Percentiles rank a stretch among this genome's conserved stretches.
Conservation (phyloP, 2,797 vertebrate genomes). For the Orientallactaga sibirica region DNA sequence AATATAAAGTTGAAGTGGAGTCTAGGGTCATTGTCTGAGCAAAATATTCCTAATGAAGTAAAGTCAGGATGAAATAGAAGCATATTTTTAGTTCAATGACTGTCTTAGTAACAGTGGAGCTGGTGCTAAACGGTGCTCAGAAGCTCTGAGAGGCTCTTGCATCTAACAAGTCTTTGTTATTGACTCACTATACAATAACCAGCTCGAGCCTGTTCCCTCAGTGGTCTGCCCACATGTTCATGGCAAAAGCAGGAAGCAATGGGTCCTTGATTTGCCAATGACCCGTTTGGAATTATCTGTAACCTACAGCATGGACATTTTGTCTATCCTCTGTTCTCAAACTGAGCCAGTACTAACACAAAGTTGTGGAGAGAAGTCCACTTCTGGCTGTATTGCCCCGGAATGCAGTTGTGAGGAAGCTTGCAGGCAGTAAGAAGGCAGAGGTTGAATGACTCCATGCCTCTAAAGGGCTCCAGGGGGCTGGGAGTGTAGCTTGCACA, state of each 20-base stretch:
- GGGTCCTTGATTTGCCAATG: background rate
- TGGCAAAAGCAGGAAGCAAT: background rate
- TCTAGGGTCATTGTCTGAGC: conserved; percentile 1
- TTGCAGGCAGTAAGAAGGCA: background rate
- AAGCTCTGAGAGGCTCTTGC: conserved; percentile 36
- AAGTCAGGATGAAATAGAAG: conserved; percentile 38
- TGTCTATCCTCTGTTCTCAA: conserved; percentile 27
- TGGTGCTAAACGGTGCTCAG: background rate
- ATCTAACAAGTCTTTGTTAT: conserved; percentile 12
- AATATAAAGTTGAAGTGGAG: background rate
- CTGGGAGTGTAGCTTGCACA: background rate
- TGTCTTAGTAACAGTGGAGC: conserved; percentile 31
- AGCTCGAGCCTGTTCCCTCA: conserved; percentile 26
- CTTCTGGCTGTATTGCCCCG: background rate
- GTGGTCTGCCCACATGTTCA: background rate
- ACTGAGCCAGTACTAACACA: background rate
- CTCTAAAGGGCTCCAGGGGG: background rate
- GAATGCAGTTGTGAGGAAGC: background rate
- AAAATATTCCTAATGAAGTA: conserved; percentile 44
- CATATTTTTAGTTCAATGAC: conserved; percentile 30
- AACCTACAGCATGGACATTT: background rate
- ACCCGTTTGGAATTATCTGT: background rate
- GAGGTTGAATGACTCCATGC: background rate
- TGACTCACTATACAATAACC: background rate
- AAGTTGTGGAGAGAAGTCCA: background rate